Conservation (phyloP, 2,113 vertebrate species). For the Amphiprion ocellaris region DNA sequence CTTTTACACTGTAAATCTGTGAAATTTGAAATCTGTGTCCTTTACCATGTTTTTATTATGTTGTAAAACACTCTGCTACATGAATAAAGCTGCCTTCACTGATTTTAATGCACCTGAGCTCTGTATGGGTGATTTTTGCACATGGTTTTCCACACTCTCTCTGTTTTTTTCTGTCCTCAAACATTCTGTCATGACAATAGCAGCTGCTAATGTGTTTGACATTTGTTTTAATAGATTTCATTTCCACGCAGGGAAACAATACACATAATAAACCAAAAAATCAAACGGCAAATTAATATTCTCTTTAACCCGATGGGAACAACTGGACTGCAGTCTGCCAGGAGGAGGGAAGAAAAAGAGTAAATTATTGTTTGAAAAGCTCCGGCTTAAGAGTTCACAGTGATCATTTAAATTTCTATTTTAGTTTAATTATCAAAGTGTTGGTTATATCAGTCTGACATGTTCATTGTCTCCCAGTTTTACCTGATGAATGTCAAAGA, state of each 20-base stretch:
- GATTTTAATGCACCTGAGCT: no score
- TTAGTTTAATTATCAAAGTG: no score
- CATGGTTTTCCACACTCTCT: constrained; percentile 29
- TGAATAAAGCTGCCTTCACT: no score
- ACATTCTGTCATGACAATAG: constrained; percentile 66
- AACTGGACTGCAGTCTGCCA: constrained; percentile 54
- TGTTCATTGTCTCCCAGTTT: no score
- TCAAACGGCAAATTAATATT: constrained; percentile 73
- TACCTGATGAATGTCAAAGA: no score
- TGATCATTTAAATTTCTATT: constrained; percentile 77
- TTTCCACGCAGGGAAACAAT: constrained; percentile 67
- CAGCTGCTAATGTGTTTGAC: constrained; percentile 76
- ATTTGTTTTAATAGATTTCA: constrained; percentile 80
- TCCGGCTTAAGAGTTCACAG: constrained; percentile 74
- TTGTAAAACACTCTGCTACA: no score
- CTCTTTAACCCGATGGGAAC: constrained; percentile 66
- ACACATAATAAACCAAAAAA: constrained; percentile 73
- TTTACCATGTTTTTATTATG: no score
- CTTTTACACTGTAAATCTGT: no score
- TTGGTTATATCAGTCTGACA: no score
- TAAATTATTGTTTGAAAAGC: constrained; percentile 79
- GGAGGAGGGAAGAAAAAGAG: constrained; percentile 25
- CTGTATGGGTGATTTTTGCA: no score
- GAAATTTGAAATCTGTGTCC: no score
- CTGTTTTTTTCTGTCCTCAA: constrained; percentile 56